Conservation (phyloP, 1,140 invertebrate species). For the Dreissena rostriformis region DNA sequence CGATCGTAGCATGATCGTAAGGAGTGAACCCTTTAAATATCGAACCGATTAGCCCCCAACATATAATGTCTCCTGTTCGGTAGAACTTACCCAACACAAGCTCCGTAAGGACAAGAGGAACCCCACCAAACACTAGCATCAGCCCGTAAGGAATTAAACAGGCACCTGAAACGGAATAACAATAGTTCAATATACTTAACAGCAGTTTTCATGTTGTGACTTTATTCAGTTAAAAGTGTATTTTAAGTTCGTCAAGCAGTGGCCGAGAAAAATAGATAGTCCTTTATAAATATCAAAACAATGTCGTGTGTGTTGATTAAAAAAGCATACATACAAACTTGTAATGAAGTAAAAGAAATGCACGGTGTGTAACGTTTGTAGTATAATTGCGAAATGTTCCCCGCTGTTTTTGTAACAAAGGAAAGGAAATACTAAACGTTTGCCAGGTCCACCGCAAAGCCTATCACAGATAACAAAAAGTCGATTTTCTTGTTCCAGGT, state of each 20-base stretch:
- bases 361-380: background rate
- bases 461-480: constrained; percentile 92
- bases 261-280: no score
- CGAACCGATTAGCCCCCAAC: constrained; percentile 83
- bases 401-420: constrained; percentile 77
- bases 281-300: no score
- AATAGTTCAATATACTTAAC: background rate
- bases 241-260: background rate
- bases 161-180: constrained; percentile 86
- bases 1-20: background rate
- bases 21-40: constrained; percentile 74
- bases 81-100: constrained; percentile 94
- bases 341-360: background rate
- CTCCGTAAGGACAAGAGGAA: constrained; percentile 98
- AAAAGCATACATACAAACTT: background rate
- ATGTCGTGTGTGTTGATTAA: no score
- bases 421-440: constrained; percentile 88
- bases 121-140: constrained; percentile 94
- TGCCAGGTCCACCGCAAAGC: constrained; percentile 92
- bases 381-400: constrained; percentile 48
- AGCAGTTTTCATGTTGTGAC: no score
- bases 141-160: constrained; percentile 96
- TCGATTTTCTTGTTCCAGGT: constrained; percentile 91
- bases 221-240: background rate
- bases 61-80: constrained; percentile 80